Conservation (phyloP, 64 coral and sea anemone species). For the Pocillopora damicornis region DNA sequence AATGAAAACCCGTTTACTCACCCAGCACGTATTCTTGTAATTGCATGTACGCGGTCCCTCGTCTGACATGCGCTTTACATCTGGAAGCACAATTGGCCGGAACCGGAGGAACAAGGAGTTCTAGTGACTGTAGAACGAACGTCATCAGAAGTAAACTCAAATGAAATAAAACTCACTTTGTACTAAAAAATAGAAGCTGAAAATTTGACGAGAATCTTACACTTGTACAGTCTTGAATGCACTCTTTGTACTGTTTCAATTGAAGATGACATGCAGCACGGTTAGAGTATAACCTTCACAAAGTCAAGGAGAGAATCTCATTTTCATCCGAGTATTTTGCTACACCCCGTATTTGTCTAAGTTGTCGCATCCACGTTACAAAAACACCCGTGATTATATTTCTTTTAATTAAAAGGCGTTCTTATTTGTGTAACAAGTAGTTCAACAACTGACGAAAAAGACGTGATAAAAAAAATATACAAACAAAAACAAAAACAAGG, state of each 20-base stretch:
- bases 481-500: too few species aligned
- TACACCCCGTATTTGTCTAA: not conserved
- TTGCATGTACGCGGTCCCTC: conserved; percentile 82
- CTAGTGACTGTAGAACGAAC: conserved; percentile 59
- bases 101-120: conserved; percentile 84
- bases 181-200: not conserved
- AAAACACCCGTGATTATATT: not conserved
- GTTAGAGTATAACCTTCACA: conserved; percentile 74
- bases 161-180: not conserved
- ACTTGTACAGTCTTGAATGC: conserved; percentile 87
- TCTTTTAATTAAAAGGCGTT: too few species aligned
- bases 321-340: not conserved
- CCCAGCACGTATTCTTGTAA: conserved; percentile 74
- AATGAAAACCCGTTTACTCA: not conserved
- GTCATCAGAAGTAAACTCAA: not conserved
- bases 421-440: too few species aligned
- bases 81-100: conserved; percentile 79
- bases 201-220: conserved; percentile 28
- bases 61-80: conserved; percentile 86
- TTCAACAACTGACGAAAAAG: too few species aligned
- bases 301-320: conserved; percentile 31
- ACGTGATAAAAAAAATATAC: too few species aligned
- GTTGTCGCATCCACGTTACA: not conserved
- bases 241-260: conserved; percentile 90
- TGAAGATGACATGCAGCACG: conserved; percentile 94